Conservation (phyloP, 2,113 vertebrate genomes). For the Ammospiza caudacuta region DNA sequence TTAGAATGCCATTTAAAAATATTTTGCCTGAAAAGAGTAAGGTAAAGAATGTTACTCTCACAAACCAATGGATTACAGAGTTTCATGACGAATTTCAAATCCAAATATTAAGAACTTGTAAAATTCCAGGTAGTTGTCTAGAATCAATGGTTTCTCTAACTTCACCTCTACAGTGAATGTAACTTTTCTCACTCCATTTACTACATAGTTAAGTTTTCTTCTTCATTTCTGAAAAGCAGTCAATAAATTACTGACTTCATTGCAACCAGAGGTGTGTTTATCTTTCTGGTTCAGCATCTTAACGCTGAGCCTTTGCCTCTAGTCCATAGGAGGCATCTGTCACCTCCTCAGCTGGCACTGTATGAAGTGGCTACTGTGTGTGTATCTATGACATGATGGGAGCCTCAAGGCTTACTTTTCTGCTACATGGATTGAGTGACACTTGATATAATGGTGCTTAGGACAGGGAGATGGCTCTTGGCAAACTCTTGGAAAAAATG, state of each 20-base stretch:
- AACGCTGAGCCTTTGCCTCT: not conserved
- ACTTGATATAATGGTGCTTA: not conserved
- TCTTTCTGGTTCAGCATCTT: not conserved
- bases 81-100: not conserved
- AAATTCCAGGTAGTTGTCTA: not conserved
- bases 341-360: not conserved
- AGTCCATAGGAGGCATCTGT: not conserved
- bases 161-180: not conserved
- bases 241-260: not conserved
- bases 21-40: not conserved
- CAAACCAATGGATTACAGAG: not conserved
- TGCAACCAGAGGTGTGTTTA: not conserved
- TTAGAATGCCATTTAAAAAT: not conserved
- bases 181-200: not conserved
- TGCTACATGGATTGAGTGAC: not conserved
- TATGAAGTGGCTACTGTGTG: not conserved
- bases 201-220: not conserved
- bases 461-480: not conserved
- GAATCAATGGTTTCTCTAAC: not conserved
- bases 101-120: not conserved
- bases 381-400: accelerated
- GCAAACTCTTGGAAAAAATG: not conserved
- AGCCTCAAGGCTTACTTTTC: not conserved
- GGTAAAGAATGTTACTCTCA: not conserved
- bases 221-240: not conserved